Conservation (phyloP, 2,888 invertebrate species). For the Heliconius sara region DNA sequence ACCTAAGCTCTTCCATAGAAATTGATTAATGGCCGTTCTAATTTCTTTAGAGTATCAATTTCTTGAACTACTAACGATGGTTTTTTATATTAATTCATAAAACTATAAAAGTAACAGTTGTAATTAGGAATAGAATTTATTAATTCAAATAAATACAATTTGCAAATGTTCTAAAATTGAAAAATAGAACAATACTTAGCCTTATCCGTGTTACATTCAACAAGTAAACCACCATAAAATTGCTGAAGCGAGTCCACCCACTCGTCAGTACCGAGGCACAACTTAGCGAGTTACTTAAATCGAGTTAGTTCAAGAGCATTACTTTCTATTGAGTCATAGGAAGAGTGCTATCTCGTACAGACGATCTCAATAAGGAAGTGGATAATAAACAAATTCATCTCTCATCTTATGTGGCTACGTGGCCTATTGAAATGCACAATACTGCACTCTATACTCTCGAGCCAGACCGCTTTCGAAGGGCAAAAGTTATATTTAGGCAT, state of each 20-base stretch:
- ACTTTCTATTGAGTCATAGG: slow-evolving; percentile 84
- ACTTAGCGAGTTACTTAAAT: slow-evolving; percentile 69
- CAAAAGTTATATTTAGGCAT: slow-evolving; percentile 76
- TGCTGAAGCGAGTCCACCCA: slow-evolving; percentile 59
- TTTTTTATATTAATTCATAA: background rate
- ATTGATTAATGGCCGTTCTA: background rate
- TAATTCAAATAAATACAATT: background rate
- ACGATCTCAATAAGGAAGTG: slow-evolving; percentile 84
- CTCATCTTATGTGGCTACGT: slow-evolving; percentile 80
- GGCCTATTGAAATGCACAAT: slow-evolving; percentile 82
- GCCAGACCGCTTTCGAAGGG: slow-evolving; percentile 67
- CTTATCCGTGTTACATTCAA: background rate
- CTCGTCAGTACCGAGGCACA: slow-evolving; percentile 60
- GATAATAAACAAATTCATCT: slow-evolving; percentile 84
- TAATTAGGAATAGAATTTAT: background rate
- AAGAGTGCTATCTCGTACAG: slow-evolving; percentile 82
- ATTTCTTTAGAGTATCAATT: background rate
- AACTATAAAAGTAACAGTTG: background rate
- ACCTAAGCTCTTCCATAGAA: background rate
- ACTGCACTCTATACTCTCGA: slow-evolving; percentile 79
- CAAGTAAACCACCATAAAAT: slow-evolving; percentile 37
- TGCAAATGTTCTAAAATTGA: background rate
- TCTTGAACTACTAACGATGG: background rate
- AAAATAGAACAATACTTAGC: background rate
- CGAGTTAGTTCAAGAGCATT: slow-evolving; percentile 78